Evolutionary conservation across 1,140 invertebrate genomes (phyloP).

Genomic region (Heliconius hewitsoni): DNA sequence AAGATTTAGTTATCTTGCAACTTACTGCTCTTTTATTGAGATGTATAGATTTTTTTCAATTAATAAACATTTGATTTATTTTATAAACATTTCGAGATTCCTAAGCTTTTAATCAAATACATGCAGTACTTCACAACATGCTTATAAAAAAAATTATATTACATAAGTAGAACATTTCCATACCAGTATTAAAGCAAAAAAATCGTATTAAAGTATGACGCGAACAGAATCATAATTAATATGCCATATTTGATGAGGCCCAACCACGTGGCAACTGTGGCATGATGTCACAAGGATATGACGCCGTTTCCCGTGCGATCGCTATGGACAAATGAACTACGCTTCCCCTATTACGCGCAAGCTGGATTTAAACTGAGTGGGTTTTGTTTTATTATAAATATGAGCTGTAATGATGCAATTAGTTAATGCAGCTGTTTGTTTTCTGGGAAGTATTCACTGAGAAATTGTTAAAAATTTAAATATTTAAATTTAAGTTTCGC

Average conservation of each 20-base stretch:
- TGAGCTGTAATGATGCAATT: constrained; percentile 14
- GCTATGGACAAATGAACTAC: constrained; percentile 32
- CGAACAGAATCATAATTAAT: not conserved
- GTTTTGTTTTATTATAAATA: constrained; percentile 38
- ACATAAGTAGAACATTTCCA: not conserved
- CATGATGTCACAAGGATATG: constrained; percentile 45
- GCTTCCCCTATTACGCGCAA: constrained; percentile 30
- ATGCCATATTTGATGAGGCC: not conserved
- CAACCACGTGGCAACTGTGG: not conserved
- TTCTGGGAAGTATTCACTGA: not conserved
- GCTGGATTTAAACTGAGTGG: constrained; percentile 37
- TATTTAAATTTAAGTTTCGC: too few species aligned
- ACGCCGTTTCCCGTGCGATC: constrained; percentile 41
- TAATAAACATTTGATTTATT: too few species aligned
- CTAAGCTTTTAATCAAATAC: too few species aligned
- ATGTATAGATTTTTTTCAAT: too few species aligned
- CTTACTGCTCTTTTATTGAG: too few species aligned
- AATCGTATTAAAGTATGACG: not conserved
- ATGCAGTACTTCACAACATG: not conserved
- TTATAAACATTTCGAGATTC: too few species aligned
- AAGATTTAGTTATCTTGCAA: too few species aligned
- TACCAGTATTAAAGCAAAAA: not conserved
- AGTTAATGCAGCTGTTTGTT: not conserved
- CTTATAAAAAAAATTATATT: not conserved
- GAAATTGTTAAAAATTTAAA: not conserved